phyloP scores from a whole-genome alignment of 1,140 invertebrate genomes.

The Drosophila melanogaster region DNA sequence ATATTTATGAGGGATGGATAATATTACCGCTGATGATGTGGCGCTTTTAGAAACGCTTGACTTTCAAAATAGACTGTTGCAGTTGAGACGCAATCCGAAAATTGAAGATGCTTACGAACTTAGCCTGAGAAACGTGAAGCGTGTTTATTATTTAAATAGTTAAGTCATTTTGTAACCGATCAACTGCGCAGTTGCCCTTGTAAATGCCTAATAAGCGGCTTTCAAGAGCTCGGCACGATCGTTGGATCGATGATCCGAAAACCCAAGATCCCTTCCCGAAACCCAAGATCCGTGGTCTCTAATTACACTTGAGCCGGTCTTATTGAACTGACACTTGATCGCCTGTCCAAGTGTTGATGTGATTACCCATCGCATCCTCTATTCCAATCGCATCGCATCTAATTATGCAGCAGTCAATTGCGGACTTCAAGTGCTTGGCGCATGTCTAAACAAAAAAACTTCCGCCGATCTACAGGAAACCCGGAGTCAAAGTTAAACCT shows the following conservation, averaged over 20 bases:
- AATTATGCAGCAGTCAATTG: slow-evolving; percentile 61
- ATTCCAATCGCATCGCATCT: slow-evolving; percentile 52
- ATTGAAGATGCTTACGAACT: slow-evolving; percentile 15
- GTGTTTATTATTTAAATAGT: slow-evolving; percentile 70
- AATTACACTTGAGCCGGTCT: slow-evolving; percentile 34
- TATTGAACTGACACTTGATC: slow-evolving; percentile 63
- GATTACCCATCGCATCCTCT: slow-evolving; percentile 40
- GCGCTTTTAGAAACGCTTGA: slow-evolving; percentile 32
- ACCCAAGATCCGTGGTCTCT: slow-evolving; percentile 12
- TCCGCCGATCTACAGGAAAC: slow-evolving; percentile 75
- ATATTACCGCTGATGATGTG: slow-evolving; percentile 32
- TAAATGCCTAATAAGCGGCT: slow-evolving; percentile 37
- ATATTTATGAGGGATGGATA: slow-evolving; percentile 6
- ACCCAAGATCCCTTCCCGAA: slow-evolving; percentile 15
- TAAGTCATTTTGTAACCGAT: slow-evolving; percentile 57
- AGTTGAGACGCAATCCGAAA: slow-evolving; percentile 16
- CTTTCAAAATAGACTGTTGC: slow-evolving; percentile 38
- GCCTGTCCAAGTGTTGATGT: slow-evolving; percentile 27
- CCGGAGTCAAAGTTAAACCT: slow-evolving; percentile 33
- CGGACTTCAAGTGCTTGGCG: slow-evolving; percentile 58
- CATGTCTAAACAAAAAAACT: slow-evolving; percentile 66
- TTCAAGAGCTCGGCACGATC: slow-evolving; percentile 30
- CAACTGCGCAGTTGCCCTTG: slow-evolving; percentile 70
- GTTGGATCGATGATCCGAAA: slow-evolving; percentile 4
- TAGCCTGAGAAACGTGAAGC: slow-evolving; percentile 54